These are phyloP conservation scores for Lasioglossum lativentre DNA, from an alignment of 2,888 invertebrate genomes.

Conservation along the genomic window DNA sequence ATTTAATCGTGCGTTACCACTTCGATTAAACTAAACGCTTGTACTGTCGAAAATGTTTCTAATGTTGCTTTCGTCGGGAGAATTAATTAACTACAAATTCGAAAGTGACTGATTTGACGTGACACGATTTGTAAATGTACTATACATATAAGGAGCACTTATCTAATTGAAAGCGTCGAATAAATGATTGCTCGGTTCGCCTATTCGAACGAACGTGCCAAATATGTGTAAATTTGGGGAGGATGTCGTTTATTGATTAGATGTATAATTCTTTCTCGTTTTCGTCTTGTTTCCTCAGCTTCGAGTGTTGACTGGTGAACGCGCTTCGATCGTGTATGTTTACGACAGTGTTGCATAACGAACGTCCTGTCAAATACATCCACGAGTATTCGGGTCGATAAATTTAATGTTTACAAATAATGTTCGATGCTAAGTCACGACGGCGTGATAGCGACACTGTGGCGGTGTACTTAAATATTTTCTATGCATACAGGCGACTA, in stretches of 20 bases:
- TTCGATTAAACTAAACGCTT: background rate
- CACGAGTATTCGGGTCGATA: constrained; percentile 27
- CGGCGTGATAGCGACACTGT: constrained; percentile 29
- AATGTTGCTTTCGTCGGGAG: background rate
- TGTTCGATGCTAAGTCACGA: constrained; percentile 19
- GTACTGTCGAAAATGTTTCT: background rate
- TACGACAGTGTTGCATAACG: background rate
- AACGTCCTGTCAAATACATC: constrained; percentile 25
- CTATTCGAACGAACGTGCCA: constrained; percentile 62
- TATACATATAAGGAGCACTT: constrained; percentile 16
- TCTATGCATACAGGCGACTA: constrained; percentile 13
- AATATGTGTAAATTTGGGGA: constrained; percentile 41
- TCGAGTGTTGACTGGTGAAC: background rate
- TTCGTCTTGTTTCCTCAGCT: background rate
- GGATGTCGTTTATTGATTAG: background rate
- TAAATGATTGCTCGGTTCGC: constrained; percentile 34
- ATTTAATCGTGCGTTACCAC: background rate
- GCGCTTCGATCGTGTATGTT: background rate
- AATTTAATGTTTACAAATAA: constrained; percentile 11
- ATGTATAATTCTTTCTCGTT: background rate
- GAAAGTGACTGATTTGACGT: background rate
- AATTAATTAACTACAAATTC: background rate
- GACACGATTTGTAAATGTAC: constrained; percentile 1
- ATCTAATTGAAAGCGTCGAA: background rate
- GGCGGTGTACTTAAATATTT: constrained; percentile 34